Percentiles rank a stretch among this genome's conserved stretches.
Evolutionary conservation across 2,888 invertebrate species (phyloP).

Genomic region (Drosophila pseudotalamancana): DNA sequence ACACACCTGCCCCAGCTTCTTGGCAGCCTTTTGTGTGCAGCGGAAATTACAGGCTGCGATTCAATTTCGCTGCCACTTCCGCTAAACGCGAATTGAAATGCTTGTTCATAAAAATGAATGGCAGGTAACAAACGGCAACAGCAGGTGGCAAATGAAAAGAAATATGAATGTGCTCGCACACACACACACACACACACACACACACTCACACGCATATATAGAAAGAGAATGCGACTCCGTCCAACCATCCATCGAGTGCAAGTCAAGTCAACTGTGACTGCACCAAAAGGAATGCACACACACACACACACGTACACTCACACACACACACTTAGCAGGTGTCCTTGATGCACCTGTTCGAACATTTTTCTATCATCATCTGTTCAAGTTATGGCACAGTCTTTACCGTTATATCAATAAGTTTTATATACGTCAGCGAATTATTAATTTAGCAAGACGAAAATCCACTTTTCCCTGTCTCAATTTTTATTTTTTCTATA

Average conservation of each 20-base stretch:
- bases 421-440: constrained; percentile 6
- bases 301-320: too few relatives aligned
- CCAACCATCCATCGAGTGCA: constrained; percentile 51
- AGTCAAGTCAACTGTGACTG: constrained; percentile 64
- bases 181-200: constrained; percentile 6
- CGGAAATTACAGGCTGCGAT: constrained; percentile 80
- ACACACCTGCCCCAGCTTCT: not conserved
- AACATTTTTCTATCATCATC: constrained; percentile 24
- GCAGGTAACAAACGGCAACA: constrained; percentile 46
- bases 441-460: too few relatives aligned
- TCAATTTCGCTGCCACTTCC: constrained; percentile 77
- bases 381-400: constrained; percentile 15
- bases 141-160: constrained; percentile 56
- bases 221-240: not conserved
- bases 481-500: too few relatives aligned
- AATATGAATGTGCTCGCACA: constrained; percentile 42
- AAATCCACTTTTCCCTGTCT: too few relatives aligned
- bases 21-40: constrained; percentile 45
- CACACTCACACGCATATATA: constrained; percentile 26
- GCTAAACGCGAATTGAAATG: constrained; percentile 70
- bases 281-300: constrained; percentile 34
- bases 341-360: constrained; percentile 32
- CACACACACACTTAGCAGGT: constrained; percentile 16
- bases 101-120: constrained; percentile 60
- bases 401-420: constrained; percentile 16